Base-by-base conservation (phyloP, 2,113 vertebrate genomes). In the Thunnus thynnus region DNA sequence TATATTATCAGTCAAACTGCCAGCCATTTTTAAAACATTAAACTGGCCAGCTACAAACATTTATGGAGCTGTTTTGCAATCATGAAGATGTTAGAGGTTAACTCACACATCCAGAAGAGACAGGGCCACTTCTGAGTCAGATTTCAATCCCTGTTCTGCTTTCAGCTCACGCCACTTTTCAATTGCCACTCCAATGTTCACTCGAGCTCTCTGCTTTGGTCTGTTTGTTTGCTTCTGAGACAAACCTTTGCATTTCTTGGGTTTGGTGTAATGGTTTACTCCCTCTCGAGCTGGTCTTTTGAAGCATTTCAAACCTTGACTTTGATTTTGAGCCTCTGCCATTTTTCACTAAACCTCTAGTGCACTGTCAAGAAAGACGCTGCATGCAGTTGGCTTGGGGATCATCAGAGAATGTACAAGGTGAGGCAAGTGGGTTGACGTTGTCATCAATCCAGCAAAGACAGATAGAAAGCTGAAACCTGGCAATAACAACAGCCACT, bases 91-190 rank as follows among this genome's bases (percentile, higher is more conserved):
- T 16, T 5, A 0, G 7, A 7, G 14, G n/a, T 63, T 3, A 63
- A 89, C 85, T 85, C 62, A 87, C 85, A 0, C 2, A 55, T 83
- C 46, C 32, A 85, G 76, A 66, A 87, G 85, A 22, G 0, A 17
- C 6, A 5, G 2, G 27, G 87, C 87, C 18, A 86, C 4, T 0
- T 60, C 57, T 55, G 36, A 22, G 41, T 89, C 78, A 12, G 27
- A 3, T 16, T 1, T 52, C 22, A 77, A n/a, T 22, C 84, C 81
- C 5, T 56, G 8, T 13, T 1, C 3, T 0, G 12, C 0, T 66
- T 79, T 86, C 41, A 78, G 10, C 2, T 0, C 7, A 20, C 67
- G 52, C 84, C 87, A 83, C 0, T 7, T 66, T 10, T 13, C 0
- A 47, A 83, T 7, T 1, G 76, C 22, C 13, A 0, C 0, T 6